Base-by-base conservation (phyloP, 2,888 invertebrate species). In the Drosophila barbarae region DNA sequence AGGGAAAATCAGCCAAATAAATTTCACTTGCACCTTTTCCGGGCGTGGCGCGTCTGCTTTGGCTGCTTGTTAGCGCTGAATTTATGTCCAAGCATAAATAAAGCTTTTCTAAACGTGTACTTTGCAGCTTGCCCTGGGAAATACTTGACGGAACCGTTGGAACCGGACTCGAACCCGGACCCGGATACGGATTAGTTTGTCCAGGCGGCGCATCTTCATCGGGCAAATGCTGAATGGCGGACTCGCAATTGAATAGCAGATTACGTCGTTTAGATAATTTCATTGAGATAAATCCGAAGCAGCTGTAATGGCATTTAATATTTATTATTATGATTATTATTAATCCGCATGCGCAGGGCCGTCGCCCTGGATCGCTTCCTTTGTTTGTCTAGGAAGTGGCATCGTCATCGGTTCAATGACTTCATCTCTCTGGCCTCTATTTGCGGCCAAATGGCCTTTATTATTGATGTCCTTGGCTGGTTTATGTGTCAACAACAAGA, bases 41-140 rank as follows among this genome's bases (percentile, higher is more conserved):
- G 57, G 59, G 50, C 36, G 69, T 64, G 39, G 60, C 79, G 55
- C 77, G 74, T 68, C 80, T 83, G 78, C 71, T 65, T 63, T 56
- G 56, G 69, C 63, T 67, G 73, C 81, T 83, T 76, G 84, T 80
- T 79, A 82, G 80, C 82, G 73, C 80, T 80, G 76, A 84, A 84
- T 84, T 84, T 85, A 84, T 85, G 77, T 81, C 77, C 71, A 51
- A 76, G 71, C 83, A 85, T 85, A 84, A 84, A 85, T 84, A 85
- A 85, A 84, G 84, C 77, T 84, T 82, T 84, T 73, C 83, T 76
- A 79, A 84, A 82, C 82, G 46, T 47, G 46, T 47, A 80, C 78
- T 82, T 82, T 67, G 30, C 59, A 47, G 52, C 67, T 41, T 23
- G 38, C 39, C 35, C 28, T 46, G 44, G 21, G n/a, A 23, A 56